Conservation (phyloP, 2,888 invertebrate species). For the Stomorhina lunata region DNA sequence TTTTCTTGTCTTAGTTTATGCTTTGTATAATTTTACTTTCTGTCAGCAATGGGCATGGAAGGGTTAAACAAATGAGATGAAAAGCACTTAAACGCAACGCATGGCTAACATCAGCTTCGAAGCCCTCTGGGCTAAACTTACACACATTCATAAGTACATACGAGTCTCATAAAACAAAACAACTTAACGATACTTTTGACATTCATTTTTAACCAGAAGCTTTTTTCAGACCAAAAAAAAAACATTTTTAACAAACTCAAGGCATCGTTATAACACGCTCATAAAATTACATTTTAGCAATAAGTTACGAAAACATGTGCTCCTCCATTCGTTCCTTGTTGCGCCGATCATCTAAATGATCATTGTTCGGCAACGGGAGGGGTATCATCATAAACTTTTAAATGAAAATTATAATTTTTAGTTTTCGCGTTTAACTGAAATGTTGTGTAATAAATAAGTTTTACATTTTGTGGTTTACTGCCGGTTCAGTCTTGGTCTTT, state of each 20-base stretch:
- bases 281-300: constrained; percentile 2
- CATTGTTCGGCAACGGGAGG: not conserved
- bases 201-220: constrained; percentile 52
- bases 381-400: constrained; percentile 42
- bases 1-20: too few relatives aligned
- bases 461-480: constrained; percentile 9
- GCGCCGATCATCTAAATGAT: not conserved
- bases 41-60: too few relatives aligned
- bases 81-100: too few relatives aligned
- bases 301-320: not conserved
- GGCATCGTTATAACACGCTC: constrained; percentile 15
- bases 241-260: constrained; percentile 24
- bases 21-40: too few relatives aligned
- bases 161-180: not conserved
- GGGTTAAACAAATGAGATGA: too few relatives aligned
- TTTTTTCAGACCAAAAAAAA: too few relatives aligned
- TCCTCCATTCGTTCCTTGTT: not conserved
- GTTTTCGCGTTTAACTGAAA: constrained; percentile 55
- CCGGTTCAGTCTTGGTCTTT: not conserved
- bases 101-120: not conserved
- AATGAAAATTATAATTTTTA: constrained; percentile 60
- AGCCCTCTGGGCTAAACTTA: constrained; percentile 40
- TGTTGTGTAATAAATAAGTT: constrained; percentile 63
- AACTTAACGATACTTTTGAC: constrained; percentile 17
- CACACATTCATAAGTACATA: not conserved